A percentile compares a stretch with the other conserved stretches of the same genome.
Evolutionary conservation across 2,888 invertebrate species (phyloP).

Genomic region (Beris morrisii): DNA sequence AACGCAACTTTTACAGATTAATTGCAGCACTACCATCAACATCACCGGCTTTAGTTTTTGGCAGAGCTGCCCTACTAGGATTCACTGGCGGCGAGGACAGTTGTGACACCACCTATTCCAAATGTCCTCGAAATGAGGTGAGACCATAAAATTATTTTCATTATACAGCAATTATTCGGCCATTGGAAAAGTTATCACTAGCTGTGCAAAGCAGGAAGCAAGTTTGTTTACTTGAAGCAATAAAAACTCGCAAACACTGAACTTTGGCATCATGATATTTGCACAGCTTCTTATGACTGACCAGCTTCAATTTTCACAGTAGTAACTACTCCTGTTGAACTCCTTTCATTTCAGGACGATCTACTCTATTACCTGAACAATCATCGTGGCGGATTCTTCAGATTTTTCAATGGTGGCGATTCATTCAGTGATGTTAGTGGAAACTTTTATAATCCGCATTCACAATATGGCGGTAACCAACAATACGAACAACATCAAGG

Average conservation of each 20-base stretch:
- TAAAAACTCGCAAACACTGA: too few species aligned
- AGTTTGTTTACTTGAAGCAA: too few species aligned
- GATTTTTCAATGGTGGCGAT: slow-evolving; percentile 68
- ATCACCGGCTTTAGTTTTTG: slow-evolving; percentile 70
- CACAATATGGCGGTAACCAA: slow-evolving; percentile 12
- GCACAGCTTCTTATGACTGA: too few species aligned
- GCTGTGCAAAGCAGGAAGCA: too few species aligned
- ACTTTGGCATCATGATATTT: too few species aligned
- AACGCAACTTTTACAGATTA: slow-evolving; percentile 30
- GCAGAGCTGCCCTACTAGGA: slow-evolving; percentile 74
- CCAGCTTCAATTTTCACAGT: too few species aligned
- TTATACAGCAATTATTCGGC: too few species aligned
- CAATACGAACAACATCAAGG: slow-evolving; percentile 28
- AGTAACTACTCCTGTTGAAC: too few species aligned
- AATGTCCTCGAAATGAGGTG: slow-evolving; percentile 69
- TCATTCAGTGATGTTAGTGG: slow-evolving; percentile 45
- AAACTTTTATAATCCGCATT: slow-evolving; percentile 31
- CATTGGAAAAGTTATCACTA: too few species aligned
- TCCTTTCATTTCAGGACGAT: slow-evolving; percentile 59
- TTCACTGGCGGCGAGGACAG: slow-evolving; percentile 60
- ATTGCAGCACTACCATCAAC: slow-evolving; percentile 51
- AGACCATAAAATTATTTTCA: slow-evolving; percentile 29
- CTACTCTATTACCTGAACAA: slow-evolving; percentile 80
- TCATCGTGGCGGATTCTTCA: slow-evolving; percentile 82
- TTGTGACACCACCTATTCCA: slow-evolving; percentile 63